Base-by-base conservation (phyloP, 2,888 invertebrate genomes). In the Kuschelorhynchus macadamiae region DNA sequence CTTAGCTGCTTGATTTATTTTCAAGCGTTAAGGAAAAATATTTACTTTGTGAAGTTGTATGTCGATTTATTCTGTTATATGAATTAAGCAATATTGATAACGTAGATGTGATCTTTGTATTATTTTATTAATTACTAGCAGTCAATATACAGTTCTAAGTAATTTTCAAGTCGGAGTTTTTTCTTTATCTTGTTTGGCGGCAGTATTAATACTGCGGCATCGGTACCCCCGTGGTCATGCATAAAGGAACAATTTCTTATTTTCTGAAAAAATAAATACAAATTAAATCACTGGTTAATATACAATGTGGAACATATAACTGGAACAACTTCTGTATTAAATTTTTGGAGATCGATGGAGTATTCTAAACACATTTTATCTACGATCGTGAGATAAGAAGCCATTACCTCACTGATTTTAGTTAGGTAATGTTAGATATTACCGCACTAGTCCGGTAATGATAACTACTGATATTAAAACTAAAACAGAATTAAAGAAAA, bases 211-310 rank as follows among this genome's bases (percentile, higher is more conserved):
- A 81, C 71, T 0, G 80, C 79, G 11, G 83, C 83, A 9, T 74
- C 76, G 1, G 82, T 82, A 20, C 81, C 81, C 67, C 83, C 81
- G 61, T 84, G 84, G 32, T 75, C 71, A 59, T 84, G 84, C 73
- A 80, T 79, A 67, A 79, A 81, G 0, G 79, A 79, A 68, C 84
- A 84, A 62, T 82, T 82, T 47, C 84, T 74, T 17, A 82, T 80
- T 81, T 81, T 83, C 83, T 83, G 33, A 59, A 76, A 74, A 47
- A 46, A 41, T 53, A 39, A 44, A 62, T n/a, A 33, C 14, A 8
- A 25, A 17, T 32, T 20, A 16, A 39, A 32, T 16, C 12, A 16
- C n/a, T 32, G n/a, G 5, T 2, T 12, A n/a, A 17, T 5, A 8
- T 16, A 7, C 33, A 18, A 47, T 47, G n/a, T n/a, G n/a, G 11